A percentile compares a stretch with the other conserved stretches of the same genome.
Conservation (phyloP, 1,140 invertebrate species). For the Thalassaphorura encarpata region DNA sequence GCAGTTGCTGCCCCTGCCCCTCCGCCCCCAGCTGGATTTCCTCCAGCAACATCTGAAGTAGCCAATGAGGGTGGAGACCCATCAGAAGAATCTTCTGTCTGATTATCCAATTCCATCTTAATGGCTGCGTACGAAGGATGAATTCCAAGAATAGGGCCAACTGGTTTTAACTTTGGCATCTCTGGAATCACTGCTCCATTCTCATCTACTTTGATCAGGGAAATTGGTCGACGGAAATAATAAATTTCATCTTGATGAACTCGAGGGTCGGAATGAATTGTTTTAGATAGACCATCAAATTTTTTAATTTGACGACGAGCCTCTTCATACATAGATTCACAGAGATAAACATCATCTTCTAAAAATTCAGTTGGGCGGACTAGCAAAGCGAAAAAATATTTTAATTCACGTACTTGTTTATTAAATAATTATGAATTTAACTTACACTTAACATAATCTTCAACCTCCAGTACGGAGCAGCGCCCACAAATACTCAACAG, state of each 20-base stretch:
- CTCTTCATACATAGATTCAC: slow-evolving; percentile 88
- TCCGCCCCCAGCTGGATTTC: slow-evolving; percentile 37
- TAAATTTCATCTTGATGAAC: slow-evolving; percentile 91
- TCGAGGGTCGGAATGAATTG: slow-evolving; percentile 56
- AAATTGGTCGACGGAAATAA: slow-evolving; percentile 63
- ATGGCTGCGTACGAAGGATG: slow-evolving; percentile 42
- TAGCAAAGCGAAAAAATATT: slow-evolving; percentile 37
- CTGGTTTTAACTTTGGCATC: slow-evolving; percentile 24
- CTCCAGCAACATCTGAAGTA: slow-evolving; percentile 49
- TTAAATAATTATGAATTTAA: neutral
- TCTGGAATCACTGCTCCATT: slow-evolving; percentile 26
- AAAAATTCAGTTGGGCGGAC: slow-evolving; percentile 86
- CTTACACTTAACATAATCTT: slow-evolving; percentile 78
- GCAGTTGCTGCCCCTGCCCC: slow-evolving; percentile 32
- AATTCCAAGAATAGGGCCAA: slow-evolving; percentile 7
- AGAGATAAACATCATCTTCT: slow-evolving; percentile 86
- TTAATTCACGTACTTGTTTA: neutral
- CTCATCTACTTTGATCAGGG: slow-evolving; percentile 19
- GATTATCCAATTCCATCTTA: slow-evolving; percentile 42
- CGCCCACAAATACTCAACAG: slow-evolving; percentile 77
- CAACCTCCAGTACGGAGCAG: slow-evolving; percentile 80
- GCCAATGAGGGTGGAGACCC: slow-evolving; percentile 61
- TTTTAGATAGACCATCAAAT: slow-evolving; percentile 69
- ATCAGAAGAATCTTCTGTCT: slow-evolving; percentile 58
- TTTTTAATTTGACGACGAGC: slow-evolving; percentile 67